Percentiles rank a stretch among this genome's conserved stretches.
Conservation (phyloP, 2,113 vertebrate species). For the Aleadryas rufinucha region DNA sequence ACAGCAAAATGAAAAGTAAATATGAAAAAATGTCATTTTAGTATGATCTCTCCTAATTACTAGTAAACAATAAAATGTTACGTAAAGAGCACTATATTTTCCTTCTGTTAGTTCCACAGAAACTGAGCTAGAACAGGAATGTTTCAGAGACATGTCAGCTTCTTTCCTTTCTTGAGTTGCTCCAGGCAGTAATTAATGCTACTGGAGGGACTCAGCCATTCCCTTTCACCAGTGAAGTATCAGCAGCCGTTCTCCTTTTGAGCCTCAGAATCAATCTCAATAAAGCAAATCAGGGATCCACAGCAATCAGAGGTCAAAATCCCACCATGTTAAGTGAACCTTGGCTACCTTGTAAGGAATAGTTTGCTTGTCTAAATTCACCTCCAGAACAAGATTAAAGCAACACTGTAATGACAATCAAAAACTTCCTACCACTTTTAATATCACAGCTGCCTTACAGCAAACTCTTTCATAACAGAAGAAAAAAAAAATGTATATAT, state of each 20-base stretch:
- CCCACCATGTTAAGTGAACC: neutral
- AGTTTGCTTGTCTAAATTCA: neutral
- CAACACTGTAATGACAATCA: neutral
- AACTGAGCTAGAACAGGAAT: neutral
- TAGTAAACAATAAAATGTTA: neutral
- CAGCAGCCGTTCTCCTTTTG: neutral
- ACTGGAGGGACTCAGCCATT: neutral
- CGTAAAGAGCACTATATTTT: neutral
- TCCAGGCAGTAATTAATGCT: slow-evolving; percentile 6
- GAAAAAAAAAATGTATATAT: accelerated
- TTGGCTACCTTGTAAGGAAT: neutral
- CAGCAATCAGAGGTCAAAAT: neutral
- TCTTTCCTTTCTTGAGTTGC: neutral
- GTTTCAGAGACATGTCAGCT: neutral
- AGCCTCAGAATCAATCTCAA: neutral
- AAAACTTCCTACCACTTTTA: neutral
- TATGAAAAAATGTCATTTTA: neutral
- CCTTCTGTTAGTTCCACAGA: neutral
- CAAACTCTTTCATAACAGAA: neutral
- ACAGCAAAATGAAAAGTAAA: neutral
- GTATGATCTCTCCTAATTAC: neutral
- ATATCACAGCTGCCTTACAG: neutral
- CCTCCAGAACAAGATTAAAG: neutral
- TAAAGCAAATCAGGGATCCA: neutral
- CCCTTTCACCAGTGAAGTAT: neutral